Percentiles rank a stretch among this genome's conserved stretches.
These are phyloP conservation scores for silkworm (Bombyx mori) DNA, from an alignment of 1,140 invertebrate genomes.

Conservation along the genomic window ASM3026992v2 NC_085118.1:7971001-7971500, in stretches of 20 bases:
- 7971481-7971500: no score
- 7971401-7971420: background rate
- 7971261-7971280: slow-evolving; percentile 47
- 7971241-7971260: slow-evolving; percentile 45
- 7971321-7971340: slow-evolving; percentile 7
- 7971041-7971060: slow-evolving; percentile 58
- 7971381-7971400: slow-evolving; percentile 9
- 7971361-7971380: slow-evolving; percentile 16
- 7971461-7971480: background rate
- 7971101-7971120: slow-evolving; percentile 66
- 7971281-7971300: slow-evolving; percentile 32
- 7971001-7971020: slow-evolving; percentile 39
- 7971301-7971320: slow-evolving; percentile 12
- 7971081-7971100: slow-evolving; percentile 66
- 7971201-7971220: slow-evolving; percentile 65
- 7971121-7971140: slow-evolving; percentile 69
- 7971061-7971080: slow-evolving; percentile 41
- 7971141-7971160: slow-evolving; percentile 69
- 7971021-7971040: slow-evolving; percentile 67
- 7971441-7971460: background rate
- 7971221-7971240: slow-evolving; percentile 48
- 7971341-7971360: slow-evolving; percentile 19
- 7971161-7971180: slow-evolving; percentile 61
- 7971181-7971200: slow-evolving; percentile 69
- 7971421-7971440: background rate